Conservation (phyloP, 35 echinoderm and acorn worm genomes). For the Stichopus chloronotus region DNA sequence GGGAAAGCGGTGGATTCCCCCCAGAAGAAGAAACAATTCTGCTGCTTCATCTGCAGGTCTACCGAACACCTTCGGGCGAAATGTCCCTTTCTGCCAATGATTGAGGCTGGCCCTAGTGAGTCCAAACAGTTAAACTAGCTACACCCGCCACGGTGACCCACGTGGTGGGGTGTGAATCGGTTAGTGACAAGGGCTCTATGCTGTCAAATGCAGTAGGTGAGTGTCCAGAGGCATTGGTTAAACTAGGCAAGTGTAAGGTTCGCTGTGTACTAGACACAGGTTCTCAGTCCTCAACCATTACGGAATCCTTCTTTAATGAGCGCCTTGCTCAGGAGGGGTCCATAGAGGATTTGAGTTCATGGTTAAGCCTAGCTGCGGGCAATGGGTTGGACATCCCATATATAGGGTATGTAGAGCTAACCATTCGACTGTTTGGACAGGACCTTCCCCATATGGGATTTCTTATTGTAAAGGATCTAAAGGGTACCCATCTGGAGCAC, state of each 20-base stretch:
- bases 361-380: constrained; percentile 44
- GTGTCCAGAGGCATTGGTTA: too few relatives aligned
- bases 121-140: too few relatives aligned
- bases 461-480: constrained; percentile 64
- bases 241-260: constrained; percentile 33
- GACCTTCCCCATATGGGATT: constrained; percentile 74
- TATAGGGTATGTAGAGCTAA: constrained; percentile 68
- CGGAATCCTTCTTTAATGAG: constrained; percentile 72
- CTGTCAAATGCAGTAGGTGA: too few relatives aligned
- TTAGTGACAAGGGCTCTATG: too few relatives aligned
- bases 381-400: constrained; percentile 87
- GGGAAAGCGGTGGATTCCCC: too few relatives aligned
- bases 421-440: constrained; percentile 40
- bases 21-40: too few relatives aligned
- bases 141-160: too few relatives aligned
- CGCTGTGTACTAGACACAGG: constrained; percentile 75
- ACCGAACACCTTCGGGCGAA: not conserved
- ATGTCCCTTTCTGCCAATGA: constrained; percentile 8
- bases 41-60: not conserved
- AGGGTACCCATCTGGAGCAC: constrained; percentile 3
- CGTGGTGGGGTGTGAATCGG: too few relatives aligned
- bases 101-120: constrained; percentile 15
- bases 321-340: constrained; percentile 58
- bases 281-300: constrained; percentile 77
- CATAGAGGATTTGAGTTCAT: constrained; percentile 23